A percentile compares a stretch with the other conserved stretches of the same genome.
These are phyloP conservation scores for Lasioglossum calceatum DNA, from an alignment of 2,888 invertebrate genomes.

Conservation along the genomic window DNA sequence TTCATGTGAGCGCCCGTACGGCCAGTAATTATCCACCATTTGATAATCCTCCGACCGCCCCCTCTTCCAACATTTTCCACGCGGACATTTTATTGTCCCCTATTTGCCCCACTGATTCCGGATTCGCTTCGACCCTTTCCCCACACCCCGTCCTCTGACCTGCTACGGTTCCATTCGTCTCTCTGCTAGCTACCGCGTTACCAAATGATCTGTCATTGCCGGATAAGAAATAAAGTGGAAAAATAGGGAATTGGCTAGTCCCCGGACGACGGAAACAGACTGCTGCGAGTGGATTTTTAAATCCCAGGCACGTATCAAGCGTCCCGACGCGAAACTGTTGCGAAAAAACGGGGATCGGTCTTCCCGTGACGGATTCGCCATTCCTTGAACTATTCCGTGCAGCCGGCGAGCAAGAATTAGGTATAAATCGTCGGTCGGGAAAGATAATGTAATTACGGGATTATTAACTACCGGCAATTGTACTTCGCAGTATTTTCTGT, in stretches of 20 bases:
- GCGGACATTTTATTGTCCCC: conserved; percentile 21
- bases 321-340: conserved; percentile 52
- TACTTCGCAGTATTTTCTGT: conserved; percentile 33
- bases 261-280: conserved; percentile 8
- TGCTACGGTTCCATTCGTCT: conserved; percentile 3
- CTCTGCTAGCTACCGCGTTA: background rate
- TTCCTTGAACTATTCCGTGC: conserved; percentile 63
- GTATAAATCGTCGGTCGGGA: conserved; percentile 65
- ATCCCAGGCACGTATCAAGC: conserved; percentile 60
- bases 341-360: conserved; percentile 55
- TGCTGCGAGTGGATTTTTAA: conserved; percentile 34
- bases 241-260: background rate
- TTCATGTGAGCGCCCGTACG: conserved; percentile 35
- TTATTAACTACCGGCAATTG: conserved; percentile 58
- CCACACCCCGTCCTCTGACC: background rate
- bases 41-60: conserved; percentile 42
- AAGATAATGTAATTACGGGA: conserved; percentile 64
- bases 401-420: conserved; percentile 64
- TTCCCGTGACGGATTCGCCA: conserved; percentile 54
- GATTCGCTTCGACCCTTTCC: conserved; percentile 16
- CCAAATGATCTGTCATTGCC: conserved; percentile 18
- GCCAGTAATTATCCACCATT: conserved; percentile 55
- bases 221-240: conserved; percentile 10
- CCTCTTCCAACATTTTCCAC: conserved; percentile 29
- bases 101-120: conserved; percentile 40